Conservation (phyloP, 2,113 vertebrate genomes). For the Capreolus pygargus region DNA sequence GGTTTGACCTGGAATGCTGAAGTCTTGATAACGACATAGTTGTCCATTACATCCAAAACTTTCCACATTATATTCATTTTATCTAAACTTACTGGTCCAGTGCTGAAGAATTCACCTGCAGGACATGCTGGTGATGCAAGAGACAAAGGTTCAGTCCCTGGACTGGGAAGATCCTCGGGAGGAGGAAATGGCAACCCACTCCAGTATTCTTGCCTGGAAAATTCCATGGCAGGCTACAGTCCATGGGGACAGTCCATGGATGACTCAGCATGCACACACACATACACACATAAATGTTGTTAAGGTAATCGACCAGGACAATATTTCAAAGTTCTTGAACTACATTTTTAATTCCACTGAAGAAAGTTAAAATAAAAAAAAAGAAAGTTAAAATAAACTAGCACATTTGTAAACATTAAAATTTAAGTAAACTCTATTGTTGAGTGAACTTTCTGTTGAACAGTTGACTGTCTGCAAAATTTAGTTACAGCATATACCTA, state of each 20-base stretch:
- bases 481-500: background rate
- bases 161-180: background rate
- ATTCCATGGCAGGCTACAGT: background rate
- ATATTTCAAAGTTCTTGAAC: background rate
- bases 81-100: background rate
- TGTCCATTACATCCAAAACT: background rate
- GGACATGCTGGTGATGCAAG: background rate
- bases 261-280: background rate
- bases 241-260: background rate
- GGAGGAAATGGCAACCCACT: background rate
- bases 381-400: background rate
- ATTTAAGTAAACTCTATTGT: background rate
- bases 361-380: background rate
- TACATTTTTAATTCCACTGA: constrained; percentile 13
- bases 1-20: background rate
- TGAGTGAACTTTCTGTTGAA: background rate
- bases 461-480: background rate
- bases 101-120: background rate
- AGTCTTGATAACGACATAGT: background rate
- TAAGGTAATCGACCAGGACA: background rate
- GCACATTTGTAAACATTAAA: background rate
- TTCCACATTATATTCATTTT: background rate
- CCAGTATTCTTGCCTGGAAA: background rate
- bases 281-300: background rate
- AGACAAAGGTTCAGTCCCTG: background rate